Conservation (phyloP, 2,888 invertebrate species). For the Crepidodera aurea region DNA sequence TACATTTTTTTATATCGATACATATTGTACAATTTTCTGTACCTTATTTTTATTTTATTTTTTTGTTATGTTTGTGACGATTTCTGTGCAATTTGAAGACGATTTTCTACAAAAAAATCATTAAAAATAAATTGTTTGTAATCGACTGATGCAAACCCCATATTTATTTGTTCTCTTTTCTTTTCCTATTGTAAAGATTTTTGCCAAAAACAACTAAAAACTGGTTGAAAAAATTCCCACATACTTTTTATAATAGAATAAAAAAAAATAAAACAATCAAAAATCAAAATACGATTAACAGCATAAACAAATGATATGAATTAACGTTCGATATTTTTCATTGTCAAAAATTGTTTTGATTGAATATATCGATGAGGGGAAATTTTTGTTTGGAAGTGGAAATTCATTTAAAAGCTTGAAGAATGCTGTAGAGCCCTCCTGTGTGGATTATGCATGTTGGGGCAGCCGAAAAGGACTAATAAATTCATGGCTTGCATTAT, state of each 20-base stretch:
- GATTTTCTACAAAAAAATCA: slow-evolving; percentile 37
- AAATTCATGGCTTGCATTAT: too few species aligned
- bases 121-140: slow-evolving; percentile 35
- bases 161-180: slow-evolving; percentile 47
- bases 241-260: slow-evolving; percentile 14
- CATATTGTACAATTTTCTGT: slow-evolving; percentile 41
- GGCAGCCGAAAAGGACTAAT: too few species aligned
- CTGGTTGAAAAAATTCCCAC: slow-evolving; percentile 17
- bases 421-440: too few species aligned
- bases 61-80: slow-evolving; percentile 42
- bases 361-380: too few species aligned
- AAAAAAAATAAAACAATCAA: slow-evolving; percentile 4
- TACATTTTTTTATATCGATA: slow-evolving; percentile 41
- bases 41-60: slow-evolving; percentile 42
- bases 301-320: too few species aligned
- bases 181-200: slow-evolving; percentile 42
- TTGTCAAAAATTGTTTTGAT: too few species aligned
- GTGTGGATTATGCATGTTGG: too few species aligned
- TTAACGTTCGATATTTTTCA: too few species aligned
- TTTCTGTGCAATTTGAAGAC: slow-evolving; percentile 39
- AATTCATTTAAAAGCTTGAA: too few species aligned
- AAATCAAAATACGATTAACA: too few species aligned
- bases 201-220: background rate
- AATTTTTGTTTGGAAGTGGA: too few species aligned
- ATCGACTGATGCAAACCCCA: slow-evolving; percentile 54